Base-by-base conservation (phyloP, 2,797 vertebrate species). In the Sciurus vulgaris region DNA sequence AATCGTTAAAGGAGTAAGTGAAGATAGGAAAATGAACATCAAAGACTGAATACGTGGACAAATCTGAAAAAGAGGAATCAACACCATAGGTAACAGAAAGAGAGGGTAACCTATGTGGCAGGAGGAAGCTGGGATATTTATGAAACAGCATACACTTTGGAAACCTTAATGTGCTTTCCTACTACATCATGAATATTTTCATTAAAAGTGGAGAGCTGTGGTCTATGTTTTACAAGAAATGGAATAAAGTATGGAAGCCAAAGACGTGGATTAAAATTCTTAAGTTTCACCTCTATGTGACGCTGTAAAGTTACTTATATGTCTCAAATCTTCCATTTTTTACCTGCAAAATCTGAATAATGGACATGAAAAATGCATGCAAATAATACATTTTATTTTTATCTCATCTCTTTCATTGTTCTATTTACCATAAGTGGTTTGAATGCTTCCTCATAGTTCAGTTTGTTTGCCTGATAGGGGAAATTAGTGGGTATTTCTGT, bases 401-500 rank as follows among this genome's bases (percentile, higher is more conserved):
- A 86, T 15, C 7, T 17, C 61, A 5, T 67, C 17, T 72, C 14
- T 87, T 87, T 47, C 30, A 67, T 79, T 78, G 14, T 38, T 14
- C n/a, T 56, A 17, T 28, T 18, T 54, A 26, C 28, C 49, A 22
- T 67, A 33, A 81, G 67, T 73, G 84, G 85, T 85, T 79, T 26
- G 30, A 61, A 70, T 41, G 18, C 73, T 89, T 94, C 51, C 44
- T 95, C 67, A 89, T 82, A 79, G 30, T 92, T 70, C 4, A 61
- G 22, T 22, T 74, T 81, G 3, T 74, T 89, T 72, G 30, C 9
- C 3, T 54, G 9, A 8, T 49, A 86, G 26, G 18, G 82, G 28
- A 91, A 91, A 61, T 41, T 30, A 85, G 5, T 69, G 77, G 77
- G 6, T 74, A 74, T 65, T 51, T 44, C n/a, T 73, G 18, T 87